Percentiles rank a stretch among this genome's conserved stretches.
phyloP scores from a whole-genome alignment of 2,113 vertebrate species.

The Sapayoa aenigma region DNA sequence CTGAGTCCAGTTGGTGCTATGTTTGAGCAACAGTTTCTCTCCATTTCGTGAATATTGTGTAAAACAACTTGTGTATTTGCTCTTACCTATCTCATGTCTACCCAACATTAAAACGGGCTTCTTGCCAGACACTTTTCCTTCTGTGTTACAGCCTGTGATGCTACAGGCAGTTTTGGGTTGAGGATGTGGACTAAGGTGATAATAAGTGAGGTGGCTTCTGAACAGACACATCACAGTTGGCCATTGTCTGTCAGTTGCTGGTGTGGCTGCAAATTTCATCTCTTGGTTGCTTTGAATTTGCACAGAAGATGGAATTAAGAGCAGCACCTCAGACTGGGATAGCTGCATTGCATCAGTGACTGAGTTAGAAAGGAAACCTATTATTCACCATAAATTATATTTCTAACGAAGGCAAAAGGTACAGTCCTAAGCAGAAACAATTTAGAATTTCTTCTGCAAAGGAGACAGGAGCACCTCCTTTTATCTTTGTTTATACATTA shows the following conservation, averaged over 20 bases:
- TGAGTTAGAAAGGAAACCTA: background rate
- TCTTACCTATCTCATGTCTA: background rate
- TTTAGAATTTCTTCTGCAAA: background rate
- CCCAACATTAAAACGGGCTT: background rate
- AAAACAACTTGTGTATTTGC: background rate
- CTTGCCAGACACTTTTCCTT: background rate
- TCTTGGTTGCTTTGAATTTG: background rate
- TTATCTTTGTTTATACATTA: background rate
- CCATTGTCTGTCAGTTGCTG: background rate
- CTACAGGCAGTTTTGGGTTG: background rate
- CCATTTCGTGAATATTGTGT: background rate
- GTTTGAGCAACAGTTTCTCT: background rate
- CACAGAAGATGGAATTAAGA: background rate
- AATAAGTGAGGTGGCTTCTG: background rate
- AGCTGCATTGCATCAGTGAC: background rate
- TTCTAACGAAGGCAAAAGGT: background rate
- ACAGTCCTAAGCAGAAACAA: background rate
- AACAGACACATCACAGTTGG: background rate
- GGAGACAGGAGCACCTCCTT: background rate
- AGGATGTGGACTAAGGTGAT: background rate
- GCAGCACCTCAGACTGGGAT: background rate
- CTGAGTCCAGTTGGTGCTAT: background rate
- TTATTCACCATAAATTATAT: background rate
- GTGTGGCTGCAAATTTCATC: background rate
- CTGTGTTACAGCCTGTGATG: background rate